A percentile compares a stretch with the other conserved stretches of the same genome.
phyloP scores from a whole-genome alignment of 2,113 vertebrate genomes.

The Heteronetta atricapilla region DNA sequence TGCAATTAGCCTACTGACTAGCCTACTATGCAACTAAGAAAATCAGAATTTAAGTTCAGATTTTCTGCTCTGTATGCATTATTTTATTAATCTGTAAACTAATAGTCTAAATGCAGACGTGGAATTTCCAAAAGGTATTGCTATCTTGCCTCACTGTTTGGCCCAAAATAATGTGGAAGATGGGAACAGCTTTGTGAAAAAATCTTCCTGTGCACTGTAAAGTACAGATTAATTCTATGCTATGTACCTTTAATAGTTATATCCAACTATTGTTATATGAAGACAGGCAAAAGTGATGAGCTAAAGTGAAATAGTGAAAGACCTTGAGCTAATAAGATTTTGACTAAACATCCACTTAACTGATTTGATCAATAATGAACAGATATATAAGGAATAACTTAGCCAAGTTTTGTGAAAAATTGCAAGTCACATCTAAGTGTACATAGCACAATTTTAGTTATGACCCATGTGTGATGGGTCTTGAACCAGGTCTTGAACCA shows the following conservation, averaged over 20 bases:
- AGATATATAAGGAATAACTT: background rate
- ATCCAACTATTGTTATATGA: too few species aligned
- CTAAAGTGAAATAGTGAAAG: background rate
- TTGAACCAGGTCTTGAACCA: background rate
- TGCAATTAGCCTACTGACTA: too few species aligned
- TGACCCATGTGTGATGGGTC: background rate
- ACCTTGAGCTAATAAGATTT: too few species aligned
- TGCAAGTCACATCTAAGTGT: background rate
- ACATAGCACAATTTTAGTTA: background rate
- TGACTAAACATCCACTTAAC: background rate
- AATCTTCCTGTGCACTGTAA: background rate
- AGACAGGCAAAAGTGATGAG: background rate
- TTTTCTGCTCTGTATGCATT: background rate
- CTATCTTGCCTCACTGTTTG: background rate
- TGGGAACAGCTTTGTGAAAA: background rate
- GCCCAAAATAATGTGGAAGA: background rate
- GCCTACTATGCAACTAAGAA: background rate
- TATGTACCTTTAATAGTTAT: background rate
- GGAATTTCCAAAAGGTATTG: background rate
- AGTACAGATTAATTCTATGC: background rate
- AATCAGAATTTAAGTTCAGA: background rate
- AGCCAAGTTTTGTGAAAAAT: background rate
- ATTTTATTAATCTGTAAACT: background rate
- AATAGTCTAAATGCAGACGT: background rate
- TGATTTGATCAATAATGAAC: too few species aligned